Base-by-base conservation (phyloP, 2,113 vertebrate species). In the Thalassarche chlororhynchos region DNA sequence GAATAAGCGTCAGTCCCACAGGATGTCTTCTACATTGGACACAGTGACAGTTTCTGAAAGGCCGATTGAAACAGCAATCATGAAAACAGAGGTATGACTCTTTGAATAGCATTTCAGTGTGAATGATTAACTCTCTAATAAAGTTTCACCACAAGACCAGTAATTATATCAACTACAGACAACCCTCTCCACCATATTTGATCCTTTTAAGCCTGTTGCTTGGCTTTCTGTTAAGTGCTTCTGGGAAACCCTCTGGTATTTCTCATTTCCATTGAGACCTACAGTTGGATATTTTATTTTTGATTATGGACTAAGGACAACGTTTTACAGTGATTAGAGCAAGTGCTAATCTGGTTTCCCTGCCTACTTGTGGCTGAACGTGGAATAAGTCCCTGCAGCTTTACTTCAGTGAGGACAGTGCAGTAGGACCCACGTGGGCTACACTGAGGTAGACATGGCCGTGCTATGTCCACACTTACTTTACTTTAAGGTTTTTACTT, bases 1-100 rank as follows among this genome's bases (percentile, higher is more conserved):
- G 96, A 99, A 96, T 95, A 99, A 99, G 93, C 98, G 99, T 10
- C 98, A 99, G 51, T 99, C 98, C 94, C 98, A 98, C 85, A 99
- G 99, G 58, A 98, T 99, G 94, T 98, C 98, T 66, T 98, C 98
- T 3, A 97, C 97, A 2, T 65, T 99, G 96, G 99, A 99, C 93
- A 98, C 98, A 0, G 98, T 98, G 70, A 98, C 98, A 10, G 98
- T 98, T 93, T 98, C 98, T 18, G 98, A 99, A 70, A 98, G 98
- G 29, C 97, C 98, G 14, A 75, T 97, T 0, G 98, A 99, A 75
- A 84, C 83, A 62, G 77, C 98, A 2, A 1, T 93, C 66, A 86
- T 91, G 7, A 99, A 98, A 98, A 97, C 98, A 32, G 98, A 99
- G 99, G 99, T 99, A 96, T 34, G 94, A 17, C 61, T 69, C 61